Evolutionary conservation across 2,113 vertebrate species (phyloP).

Genomic region (Heterotilapia buettikoferi): DNA sequence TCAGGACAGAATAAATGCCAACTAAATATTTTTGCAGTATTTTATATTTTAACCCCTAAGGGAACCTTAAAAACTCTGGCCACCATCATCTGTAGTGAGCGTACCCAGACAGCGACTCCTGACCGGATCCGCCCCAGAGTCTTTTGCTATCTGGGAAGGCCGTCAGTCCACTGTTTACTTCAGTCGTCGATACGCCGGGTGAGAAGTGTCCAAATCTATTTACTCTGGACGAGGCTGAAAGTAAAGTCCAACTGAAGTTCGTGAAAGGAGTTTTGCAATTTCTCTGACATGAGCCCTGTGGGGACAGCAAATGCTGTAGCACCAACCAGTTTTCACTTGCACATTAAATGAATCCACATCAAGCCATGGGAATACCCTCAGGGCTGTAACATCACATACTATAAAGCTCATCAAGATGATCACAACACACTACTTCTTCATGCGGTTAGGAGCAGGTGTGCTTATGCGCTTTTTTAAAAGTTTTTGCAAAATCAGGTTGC

Average conservation of each 20-base stretch:
- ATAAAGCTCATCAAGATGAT: neutral
- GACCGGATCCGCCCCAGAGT: fast-evolving
- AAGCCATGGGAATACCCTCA: neutral
- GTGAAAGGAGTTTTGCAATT: neutral
- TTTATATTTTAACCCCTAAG: neutral
- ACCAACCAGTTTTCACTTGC: neutral
- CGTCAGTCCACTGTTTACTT: neutral
- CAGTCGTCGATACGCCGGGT: fast-evolving
- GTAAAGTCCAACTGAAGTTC: neutral
- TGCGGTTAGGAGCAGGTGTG: conserved; percentile 46
- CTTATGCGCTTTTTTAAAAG: neutral
- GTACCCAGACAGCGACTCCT: neutral
- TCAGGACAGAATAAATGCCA: neutral
- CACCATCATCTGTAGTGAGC: neutral
- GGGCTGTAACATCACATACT: neutral
- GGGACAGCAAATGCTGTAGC: neutral
- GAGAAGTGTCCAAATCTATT: neutral
- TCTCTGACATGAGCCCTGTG: neutral
- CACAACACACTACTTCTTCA: neutral
- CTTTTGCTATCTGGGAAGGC: neutral
- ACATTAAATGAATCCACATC: neutral
- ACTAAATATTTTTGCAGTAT: neutral
- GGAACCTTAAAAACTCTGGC: neutral
- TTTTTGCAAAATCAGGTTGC: conserved; percentile 3
- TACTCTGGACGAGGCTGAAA: neutral